These are phyloP conservation scores for Tetraodon nigroviridis DNA, from an alignment of 2,113 vertebrate genomes.

Conservation along the genomic window DNA sequence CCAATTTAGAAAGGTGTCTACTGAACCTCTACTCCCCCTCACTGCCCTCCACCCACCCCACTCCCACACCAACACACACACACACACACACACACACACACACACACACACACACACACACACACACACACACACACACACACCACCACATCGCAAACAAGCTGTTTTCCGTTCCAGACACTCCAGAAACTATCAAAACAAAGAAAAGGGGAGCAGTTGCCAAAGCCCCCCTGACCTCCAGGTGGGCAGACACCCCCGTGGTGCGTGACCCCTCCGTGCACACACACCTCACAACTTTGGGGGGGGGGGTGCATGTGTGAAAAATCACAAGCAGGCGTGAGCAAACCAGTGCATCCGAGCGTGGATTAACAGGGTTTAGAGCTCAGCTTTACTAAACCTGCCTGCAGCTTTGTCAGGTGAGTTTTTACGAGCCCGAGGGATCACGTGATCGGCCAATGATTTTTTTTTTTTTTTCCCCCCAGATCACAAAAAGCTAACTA, in stretches of 20 bases:
- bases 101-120: slow-evolving; percentile 22
- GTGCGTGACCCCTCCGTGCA: background rate
- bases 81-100: too few species aligned
- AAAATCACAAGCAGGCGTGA: slow-evolving; percentile 36
- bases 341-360: slow-evolving; percentile 19
- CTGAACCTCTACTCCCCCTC: slow-evolving; percentile 49
- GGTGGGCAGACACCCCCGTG: background rate
- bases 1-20: slow-evolving; percentile 78
- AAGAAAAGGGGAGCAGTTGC: background rate
- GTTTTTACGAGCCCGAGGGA: background rate
- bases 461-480: too few species aligned
- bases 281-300: slow-evolving; percentile 2
- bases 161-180: slow-evolving; percentile 21
- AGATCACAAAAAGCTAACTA: background rate
- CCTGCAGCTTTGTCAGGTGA: background rate
- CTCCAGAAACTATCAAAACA: slow-evolving; percentile 1
- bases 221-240: background rate
- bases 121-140: too few species aligned
- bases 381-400: background rate
- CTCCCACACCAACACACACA: slow-evolving; percentile 8
- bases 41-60: slow-evolving; percentile 31
- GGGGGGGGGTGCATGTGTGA: slow-evolving; percentile 7
- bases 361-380: background rate
- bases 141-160: slow-evolving; percentile 2
- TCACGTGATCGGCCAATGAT: too few species aligned